Evolutionary conservation across 2,797 vertebrate genomes (phyloP).

Genomic region (Falco cherrug): DNA sequence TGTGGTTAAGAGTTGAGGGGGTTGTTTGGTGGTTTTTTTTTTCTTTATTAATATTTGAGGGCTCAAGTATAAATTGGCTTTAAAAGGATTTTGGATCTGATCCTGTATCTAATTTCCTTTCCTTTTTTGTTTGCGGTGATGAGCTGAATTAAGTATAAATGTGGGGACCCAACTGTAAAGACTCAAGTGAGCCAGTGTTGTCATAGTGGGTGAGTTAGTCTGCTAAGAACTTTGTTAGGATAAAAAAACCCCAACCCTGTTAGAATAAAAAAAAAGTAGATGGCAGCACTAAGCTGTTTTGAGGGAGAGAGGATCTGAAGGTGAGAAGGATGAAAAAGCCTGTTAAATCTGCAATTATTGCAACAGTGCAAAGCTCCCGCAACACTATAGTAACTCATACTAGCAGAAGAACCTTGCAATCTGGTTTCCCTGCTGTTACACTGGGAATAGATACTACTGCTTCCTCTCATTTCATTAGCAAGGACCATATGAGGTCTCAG

Average conservation of each 20-base stretch:
- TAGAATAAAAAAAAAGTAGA: constrained; percentile 24
- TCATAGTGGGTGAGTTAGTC: neutral
- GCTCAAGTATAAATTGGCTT: neutral
- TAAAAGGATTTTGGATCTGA: neutral
- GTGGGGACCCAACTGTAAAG: neutral
- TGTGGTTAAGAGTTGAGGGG: neutral
- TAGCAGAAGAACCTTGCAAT: constrained; percentile 57
- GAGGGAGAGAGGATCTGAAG: constrained; percentile 31
- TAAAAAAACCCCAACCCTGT: neutral
- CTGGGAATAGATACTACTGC: constrained; percentile 36
- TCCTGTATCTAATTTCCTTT: neutral
- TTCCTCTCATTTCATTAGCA: constrained; percentile 50
- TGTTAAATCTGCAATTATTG: constrained; percentile 61
- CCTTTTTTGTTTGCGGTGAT: neutral
- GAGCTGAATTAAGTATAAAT: neutral
- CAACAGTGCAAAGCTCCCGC: constrained; percentile 26
- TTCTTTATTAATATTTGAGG: neutral
- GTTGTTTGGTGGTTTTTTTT: neutral
- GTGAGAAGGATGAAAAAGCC: constrained; percentile 51
- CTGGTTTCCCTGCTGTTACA: constrained; percentile 56
- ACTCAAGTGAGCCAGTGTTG: neutral
- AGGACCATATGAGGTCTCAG: constrained; percentile 53
- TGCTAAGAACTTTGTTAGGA: neutral
- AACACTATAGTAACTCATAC: constrained; percentile 51
- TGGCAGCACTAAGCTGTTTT: constrained; percentile 60